These are phyloP conservation scores for Barnardius zonarius DNA, from an alignment of 2,113 vertebrate species.

Conservation along the genomic window DNA sequence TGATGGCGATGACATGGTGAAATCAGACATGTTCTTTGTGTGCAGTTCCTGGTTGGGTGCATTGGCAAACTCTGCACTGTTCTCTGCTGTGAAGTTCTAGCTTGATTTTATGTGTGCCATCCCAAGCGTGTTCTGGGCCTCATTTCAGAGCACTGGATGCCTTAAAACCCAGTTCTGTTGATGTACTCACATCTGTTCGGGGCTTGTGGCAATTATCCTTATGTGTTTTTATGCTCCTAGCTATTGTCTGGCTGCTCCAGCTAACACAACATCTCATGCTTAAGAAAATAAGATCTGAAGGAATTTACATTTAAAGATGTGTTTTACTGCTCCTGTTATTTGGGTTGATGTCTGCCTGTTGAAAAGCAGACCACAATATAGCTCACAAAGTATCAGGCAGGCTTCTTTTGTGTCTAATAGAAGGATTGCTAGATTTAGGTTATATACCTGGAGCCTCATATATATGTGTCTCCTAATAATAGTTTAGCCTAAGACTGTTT, in stretches of 20 bases:
- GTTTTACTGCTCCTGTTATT: neutral
- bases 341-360: neutral
- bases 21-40: neutral
- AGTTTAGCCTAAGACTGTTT: neutral
- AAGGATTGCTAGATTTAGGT: neutral
- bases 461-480: neutral
- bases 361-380: neutral
- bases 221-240: neutral
- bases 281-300: neutral
- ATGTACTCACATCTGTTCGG: neutral
- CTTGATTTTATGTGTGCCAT: neutral
- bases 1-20: neutral
- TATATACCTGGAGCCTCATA: neutral
- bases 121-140: neutral
- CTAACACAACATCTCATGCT: neutral
- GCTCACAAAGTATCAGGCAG: neutral
- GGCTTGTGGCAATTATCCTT: neutral
- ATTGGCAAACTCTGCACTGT: neutral
- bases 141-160: neutral
- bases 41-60: neutral
- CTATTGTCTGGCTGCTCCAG: neutral
- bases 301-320: neutral
- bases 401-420: neutral
- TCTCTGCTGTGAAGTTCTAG: neutral
- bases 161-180: neutral